phyloP scores from a whole-genome alignment of 2,888 invertebrate genomes.

The Rhingia campestris region DNA sequence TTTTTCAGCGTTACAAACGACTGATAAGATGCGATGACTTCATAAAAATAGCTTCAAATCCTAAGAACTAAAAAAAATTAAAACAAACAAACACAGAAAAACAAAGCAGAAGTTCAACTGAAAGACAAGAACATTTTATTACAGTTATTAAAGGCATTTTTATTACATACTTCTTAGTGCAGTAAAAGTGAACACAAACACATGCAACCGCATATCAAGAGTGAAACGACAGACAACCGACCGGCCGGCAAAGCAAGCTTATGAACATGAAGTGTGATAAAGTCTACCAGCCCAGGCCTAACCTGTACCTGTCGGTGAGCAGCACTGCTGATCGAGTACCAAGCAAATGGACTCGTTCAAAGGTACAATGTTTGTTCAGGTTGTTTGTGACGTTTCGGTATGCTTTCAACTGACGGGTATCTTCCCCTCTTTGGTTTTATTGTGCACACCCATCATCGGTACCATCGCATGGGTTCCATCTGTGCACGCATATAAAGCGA shows the following conservation, averaged over 20 bases:
- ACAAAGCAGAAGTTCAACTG: conserved; percentile 58
- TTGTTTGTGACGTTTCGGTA: conserved; percentile 73
- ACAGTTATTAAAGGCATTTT: conserved; percentile 63
- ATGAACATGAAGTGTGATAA: conserved; percentile 61
- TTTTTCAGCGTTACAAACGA: conserved; percentile 43
- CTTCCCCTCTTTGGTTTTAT: conserved; percentile 14
- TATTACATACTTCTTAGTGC: conserved; percentile 32
- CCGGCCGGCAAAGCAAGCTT: background rate
- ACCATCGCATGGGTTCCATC: background rate
- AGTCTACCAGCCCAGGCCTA: conserved; percentile 52
- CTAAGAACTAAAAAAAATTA: conserved; percentile 21
- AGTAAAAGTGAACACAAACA: conserved; percentile 18
- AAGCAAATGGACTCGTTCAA: conserved; percentile 70
- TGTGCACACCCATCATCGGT: conserved; percentile 26
- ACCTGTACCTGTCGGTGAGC: conserved; percentile 55
- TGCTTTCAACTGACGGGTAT: conserved; percentile 52
- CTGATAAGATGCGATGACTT: conserved; percentile 60
- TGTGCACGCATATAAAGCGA: conserved; percentile 27
- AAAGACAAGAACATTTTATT: conserved; percentile 65
- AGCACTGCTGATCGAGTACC: conserved; percentile 22
- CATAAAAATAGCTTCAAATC: conserved; percentile 31
- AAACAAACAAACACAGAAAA: conserved; percentile 25
- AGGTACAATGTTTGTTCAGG: conserved; percentile 73
- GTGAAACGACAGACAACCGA: conserved; percentile 23
- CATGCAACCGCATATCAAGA: conserved; percentile 10